phyloP scores from a whole-genome alignment of 2,888 invertebrate genomes.

The Diadegma fenestrale region DNA sequence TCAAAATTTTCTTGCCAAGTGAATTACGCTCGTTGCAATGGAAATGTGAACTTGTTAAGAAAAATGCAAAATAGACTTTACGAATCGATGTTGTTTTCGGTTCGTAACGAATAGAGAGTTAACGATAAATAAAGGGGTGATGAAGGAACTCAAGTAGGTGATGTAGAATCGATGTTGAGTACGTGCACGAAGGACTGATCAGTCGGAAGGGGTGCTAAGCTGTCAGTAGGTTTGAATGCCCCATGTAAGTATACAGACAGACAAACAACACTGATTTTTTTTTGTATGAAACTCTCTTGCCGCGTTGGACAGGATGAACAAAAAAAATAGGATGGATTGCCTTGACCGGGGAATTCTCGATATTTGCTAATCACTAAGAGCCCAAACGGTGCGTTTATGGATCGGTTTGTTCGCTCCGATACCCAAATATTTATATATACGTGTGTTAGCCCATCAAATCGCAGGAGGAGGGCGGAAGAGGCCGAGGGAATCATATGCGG shows the following conservation, averaged over 20 bases:
- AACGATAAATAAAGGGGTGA: conserved; percentile 16
- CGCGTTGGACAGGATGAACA: conserved; percentile 31
- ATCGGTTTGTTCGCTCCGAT: conserved; percentile 52
- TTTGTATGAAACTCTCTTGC: conserved; percentile 36
- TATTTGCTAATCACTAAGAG: conserved; percentile 80
- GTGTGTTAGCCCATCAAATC: conserved; percentile 12
- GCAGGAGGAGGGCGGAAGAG: background rate
- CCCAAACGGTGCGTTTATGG: conserved; percentile 70
- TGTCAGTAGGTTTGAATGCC: conserved; percentile 38
- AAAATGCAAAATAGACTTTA: background rate
- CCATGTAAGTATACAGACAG: conserved; percentile 17
- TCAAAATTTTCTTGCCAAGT: background rate
- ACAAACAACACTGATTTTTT: conserved; percentile 43
- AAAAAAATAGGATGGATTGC: conserved; percentile 39
- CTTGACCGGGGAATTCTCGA: conserved; percentile 58
- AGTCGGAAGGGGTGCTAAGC: conserved; percentile 43
- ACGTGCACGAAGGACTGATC: conserved; percentile 2
- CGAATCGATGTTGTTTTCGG: conserved; percentile 16
- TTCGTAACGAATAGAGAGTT: conserved; percentile 4
- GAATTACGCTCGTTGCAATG: background rate
- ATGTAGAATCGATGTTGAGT: conserved; percentile 28
- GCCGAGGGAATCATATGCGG: conserved; percentile 10
- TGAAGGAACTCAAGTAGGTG: background rate
- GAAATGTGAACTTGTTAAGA: background rate
- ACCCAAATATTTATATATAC: conserved; percentile 27